phyloP scores from a whole-genome alignment of 2,113 vertebrate genomes.

The Phoxinus phoxinus region DNA sequence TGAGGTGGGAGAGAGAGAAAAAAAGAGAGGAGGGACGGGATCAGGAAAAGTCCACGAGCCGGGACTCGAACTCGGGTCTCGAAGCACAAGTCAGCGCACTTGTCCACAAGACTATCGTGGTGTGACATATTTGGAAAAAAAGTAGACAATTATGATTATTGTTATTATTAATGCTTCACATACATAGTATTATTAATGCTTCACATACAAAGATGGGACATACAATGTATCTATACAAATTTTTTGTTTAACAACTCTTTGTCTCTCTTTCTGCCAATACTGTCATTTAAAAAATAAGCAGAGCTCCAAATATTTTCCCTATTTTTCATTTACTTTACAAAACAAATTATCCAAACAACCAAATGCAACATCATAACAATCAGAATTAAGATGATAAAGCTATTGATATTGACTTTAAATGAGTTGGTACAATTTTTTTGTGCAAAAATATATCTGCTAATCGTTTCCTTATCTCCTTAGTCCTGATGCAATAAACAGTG shows the following conservation, averaged over 20 bases:
- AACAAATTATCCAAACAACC: neutral
- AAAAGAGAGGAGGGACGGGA: too few species aligned
- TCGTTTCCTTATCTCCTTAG: slow-evolving; percentile 49
- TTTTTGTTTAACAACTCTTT: neutral
- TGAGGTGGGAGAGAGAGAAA: too few species aligned
- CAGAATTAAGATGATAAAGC: neutral
- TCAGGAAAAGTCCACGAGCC: too few species aligned
- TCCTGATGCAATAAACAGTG: slow-evolving; percentile 53
- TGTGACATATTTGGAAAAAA: too few species aligned
- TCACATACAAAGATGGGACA: neutral
- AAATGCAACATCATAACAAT: neutral
- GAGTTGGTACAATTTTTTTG: neutral
- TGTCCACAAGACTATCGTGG: too few species aligned
- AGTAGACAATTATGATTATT: neutral
- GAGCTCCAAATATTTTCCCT: neutral
- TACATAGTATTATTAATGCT: neutral
- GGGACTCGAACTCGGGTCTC: too few species aligned
- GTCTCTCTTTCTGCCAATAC: neutral
- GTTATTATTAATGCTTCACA: neutral
- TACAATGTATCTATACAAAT: neutral
- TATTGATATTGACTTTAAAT: neutral
- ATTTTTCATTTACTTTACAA: neutral
- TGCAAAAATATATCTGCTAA: neutral
- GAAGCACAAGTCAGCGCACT: too few species aligned
- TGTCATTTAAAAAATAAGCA: neutral